Evolutionary conservation across 1,140 invertebrate genomes (phyloP).

Genomic region (Drosophila murphyi): DNA sequence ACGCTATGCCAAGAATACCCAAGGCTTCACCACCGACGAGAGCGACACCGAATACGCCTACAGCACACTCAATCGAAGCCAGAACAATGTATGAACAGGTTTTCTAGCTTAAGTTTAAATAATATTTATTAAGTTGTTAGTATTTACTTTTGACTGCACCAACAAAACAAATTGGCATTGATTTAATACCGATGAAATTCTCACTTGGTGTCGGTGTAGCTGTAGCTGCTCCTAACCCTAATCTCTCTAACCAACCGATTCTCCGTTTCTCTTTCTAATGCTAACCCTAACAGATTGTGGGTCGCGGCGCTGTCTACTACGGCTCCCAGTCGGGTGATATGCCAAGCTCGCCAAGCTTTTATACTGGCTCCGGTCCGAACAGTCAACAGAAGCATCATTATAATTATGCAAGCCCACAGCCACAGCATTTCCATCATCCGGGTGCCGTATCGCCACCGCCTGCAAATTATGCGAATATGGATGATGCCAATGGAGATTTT

Average conservation of each 20-base stretch:
- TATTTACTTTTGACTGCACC: conserved; percentile 37
- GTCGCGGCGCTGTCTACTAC: conserved; percentile 70
- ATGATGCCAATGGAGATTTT: conserved; percentile 67
- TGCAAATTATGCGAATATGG: conserved; percentile 56
- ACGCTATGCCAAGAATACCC: conserved; percentile 88
- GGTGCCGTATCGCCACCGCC: conserved; percentile 78
- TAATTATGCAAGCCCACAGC: conserved; percentile 68
- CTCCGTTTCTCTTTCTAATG: conserved; percentile 52
- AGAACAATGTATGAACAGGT: conserved; percentile 80
- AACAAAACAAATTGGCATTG: conserved; percentile 60
- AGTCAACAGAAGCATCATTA: conserved; percentile 76
- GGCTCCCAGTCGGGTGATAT: conserved; percentile 63
- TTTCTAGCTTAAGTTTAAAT: conserved; percentile 4
- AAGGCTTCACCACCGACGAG: conserved; percentile 86
- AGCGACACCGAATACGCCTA: conserved; percentile 85
- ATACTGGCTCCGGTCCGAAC: conserved; percentile 48
- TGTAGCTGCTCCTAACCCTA: conserved; percentile 52
- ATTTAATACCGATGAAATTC: conserved; percentile 20
- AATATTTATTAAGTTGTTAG: conserved; percentile 31
- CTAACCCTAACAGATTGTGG: conserved; percentile 77
- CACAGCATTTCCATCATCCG: conserved; percentile 80
- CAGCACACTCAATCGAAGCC: conserved; percentile 71
- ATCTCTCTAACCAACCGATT: conserved; percentile 64
- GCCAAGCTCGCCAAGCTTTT: conserved; percentile 76
- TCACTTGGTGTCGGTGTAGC: conserved; percentile 55